A percentile compares a stretch with the other conserved stretches of the same genome.
Evolutionary conservation across 2,888 invertebrate genomes (phyloP).

Genomic region (Galeopsomyia nigrocyanea): DNA sequence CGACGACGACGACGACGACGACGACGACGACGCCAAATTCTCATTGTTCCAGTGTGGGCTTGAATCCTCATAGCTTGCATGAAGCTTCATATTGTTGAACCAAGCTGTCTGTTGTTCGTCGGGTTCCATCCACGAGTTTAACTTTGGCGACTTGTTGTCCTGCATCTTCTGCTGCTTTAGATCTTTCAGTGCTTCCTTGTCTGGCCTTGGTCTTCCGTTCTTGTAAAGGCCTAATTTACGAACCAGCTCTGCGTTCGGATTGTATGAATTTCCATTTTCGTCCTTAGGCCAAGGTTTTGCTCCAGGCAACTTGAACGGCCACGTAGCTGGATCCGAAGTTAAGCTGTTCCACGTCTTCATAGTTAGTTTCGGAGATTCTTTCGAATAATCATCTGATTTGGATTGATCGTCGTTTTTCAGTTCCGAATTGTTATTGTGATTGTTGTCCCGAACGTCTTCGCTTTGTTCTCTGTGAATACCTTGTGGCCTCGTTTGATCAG

Average conservation of each 20-base stretch:
- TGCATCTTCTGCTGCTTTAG: constrained; percentile 35
- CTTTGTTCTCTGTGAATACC: constrained; percentile 34
- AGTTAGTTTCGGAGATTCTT: constrained; percentile 55
- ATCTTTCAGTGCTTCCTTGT: constrained; percentile 22
- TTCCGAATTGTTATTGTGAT: constrained; percentile 33
- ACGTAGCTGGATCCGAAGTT: constrained; percentile 63
- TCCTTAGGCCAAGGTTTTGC: constrained; percentile 65
- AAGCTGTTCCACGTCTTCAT: constrained; percentile 62
- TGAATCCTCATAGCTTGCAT: constrained; percentile 37
- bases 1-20: constrained; percentile 50
- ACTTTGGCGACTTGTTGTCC: constrained; percentile 18
- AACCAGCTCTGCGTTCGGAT: constrained; percentile 63
- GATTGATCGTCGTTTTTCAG: constrained; percentile 44
- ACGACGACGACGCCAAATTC: constrained; percentile 47
- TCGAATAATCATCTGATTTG: constrained; percentile 44
- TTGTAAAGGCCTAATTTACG: constrained; percentile 62
- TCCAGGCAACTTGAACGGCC: constrained; percentile 63
- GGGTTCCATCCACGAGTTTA: constrained; percentile 13
- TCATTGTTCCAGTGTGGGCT: constrained; percentile 18
- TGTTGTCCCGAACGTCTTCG: not conserved
- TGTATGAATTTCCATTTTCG: constrained; percentile 62
- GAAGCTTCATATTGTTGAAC: constrained; percentile 23
- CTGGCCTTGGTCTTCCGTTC: constrained; percentile 14
- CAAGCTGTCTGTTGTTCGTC: constrained; percentile 16
- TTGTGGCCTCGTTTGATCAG: constrained; percentile 46